Percentiles rank a stretch among this genome's conserved stretches.
Evolutionary conservation across 2,113 vertebrate genomes (phyloP).

Genomic region (Rhinichthys klamathensis): DNA sequence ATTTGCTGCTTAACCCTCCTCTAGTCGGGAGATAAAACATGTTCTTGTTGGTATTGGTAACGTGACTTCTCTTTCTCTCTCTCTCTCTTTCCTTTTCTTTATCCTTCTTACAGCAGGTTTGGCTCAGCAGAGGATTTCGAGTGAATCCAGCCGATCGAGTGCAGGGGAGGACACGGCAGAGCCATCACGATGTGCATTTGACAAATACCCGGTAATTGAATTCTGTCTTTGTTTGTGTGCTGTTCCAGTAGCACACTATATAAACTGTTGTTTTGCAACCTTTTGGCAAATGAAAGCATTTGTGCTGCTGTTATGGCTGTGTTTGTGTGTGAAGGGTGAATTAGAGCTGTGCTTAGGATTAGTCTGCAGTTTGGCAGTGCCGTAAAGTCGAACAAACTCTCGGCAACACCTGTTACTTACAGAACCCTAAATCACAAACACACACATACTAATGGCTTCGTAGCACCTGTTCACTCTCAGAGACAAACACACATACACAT

Average conservation of each 20-base stretch:
- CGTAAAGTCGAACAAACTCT: not conserved
- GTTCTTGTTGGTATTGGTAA: not conserved
- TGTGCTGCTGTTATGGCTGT: not conserved
- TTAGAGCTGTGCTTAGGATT: conserved; percentile 31
- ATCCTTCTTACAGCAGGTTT: conserved; percentile 5
- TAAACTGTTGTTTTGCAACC: not conserved
- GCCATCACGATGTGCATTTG: conserved; percentile 23
- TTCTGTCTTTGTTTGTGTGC: not conserved
- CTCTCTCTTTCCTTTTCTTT: not conserved
- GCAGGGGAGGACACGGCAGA: conserved; percentile 16
- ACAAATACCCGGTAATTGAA: conserved; percentile 3
- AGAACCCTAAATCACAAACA: not conserved
- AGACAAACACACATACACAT: not conserved
- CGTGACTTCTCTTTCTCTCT: not conserved
- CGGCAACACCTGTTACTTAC: conserved; percentile 35
- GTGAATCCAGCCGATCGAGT: not conserved
- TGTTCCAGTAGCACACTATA: not conserved
- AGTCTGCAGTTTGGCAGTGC: conserved; percentile 20
- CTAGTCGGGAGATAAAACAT: not conserved
- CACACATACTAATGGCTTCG: not conserved
- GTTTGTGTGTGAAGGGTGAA: conserved; percentile 1
- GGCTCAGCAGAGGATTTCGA: not conserved
- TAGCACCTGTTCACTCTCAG: conserved; percentile 23
- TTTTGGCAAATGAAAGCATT: not conserved
- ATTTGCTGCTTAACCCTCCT: not conserved